Base-by-base conservation (phyloP, 2,797 vertebrate genomes). In the Periparus ater region DNA sequence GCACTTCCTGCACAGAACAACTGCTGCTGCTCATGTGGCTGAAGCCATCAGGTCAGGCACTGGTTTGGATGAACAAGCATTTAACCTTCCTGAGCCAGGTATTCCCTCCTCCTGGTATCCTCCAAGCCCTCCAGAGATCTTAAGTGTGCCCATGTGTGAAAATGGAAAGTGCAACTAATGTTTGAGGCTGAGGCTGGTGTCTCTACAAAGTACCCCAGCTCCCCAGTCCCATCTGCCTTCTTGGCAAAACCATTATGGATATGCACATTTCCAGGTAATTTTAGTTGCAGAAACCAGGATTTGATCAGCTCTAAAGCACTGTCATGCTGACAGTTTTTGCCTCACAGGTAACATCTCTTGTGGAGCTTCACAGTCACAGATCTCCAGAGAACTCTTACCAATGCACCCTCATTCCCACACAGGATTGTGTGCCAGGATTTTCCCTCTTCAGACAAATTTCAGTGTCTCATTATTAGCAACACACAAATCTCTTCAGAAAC, bases 91-190 rank as follows among this genome's bases (percentile, higher is more conserved):
- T 23, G 21, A 71, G n/a, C 17, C 10, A 30, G 36, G 7, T 44
- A 36, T 13, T 82, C 21, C 26, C 26, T n/a, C 27, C 29, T 53
- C 29, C 25, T 48, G 40, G 25, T 1, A 29, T 10, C 47, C 63
- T 68, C 15, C 44, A 57, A 62, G 21, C 36, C 63, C 38, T 44
- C 61, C 2, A 3, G 23, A 80, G 30, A 34, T 20, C 65, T 47
- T 6, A 40, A 19, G 8, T 36, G 61, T 70, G n/a, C 21, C 48
- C 5, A 2, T 2, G n/a, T 38, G 18, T 42, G 34, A 57, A 51
- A 65, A 38, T 0, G 11, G 26, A 23, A 68, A 70, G n/a, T 1
- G 0, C 29, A 48, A 0, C 7, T 22, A 13, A 58, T 13, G 6
- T 17, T 6, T 4, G 5, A 90, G 42, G 60, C 30, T 51, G 60